Evolutionary conservation across 2,797 vertebrate species (phyloP).

Genomic region (Malurus leucopterus): DNA sequence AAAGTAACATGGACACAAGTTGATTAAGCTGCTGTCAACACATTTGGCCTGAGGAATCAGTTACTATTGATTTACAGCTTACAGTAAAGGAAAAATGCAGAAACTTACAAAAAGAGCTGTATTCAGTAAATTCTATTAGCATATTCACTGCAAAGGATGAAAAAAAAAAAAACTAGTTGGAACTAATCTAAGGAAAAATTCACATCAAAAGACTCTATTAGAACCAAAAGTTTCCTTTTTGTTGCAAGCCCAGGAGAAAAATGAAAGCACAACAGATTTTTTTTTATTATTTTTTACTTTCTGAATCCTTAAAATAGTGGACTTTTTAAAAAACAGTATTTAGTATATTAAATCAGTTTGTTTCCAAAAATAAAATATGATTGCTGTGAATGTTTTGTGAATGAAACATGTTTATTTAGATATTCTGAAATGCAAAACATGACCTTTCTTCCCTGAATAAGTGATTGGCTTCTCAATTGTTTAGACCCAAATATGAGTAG

Average conservation of each 20-base stretch:
- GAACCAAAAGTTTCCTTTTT: background rate
- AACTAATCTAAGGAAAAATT: slow-evolving; percentile 35
- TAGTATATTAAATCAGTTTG: background rate
- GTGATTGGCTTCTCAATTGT: background rate
- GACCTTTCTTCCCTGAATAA: background rate
- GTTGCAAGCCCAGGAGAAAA: background rate
- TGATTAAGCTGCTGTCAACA: slow-evolving; percentile 51
- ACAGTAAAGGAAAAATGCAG: slow-evolving; percentile 17
- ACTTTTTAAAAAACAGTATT: background rate
- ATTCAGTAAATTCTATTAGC: slow-evolving; percentile 42
- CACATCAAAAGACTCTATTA: background rate
- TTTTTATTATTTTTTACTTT: background rate
- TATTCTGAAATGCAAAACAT: background rate
- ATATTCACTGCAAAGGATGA: background rate
- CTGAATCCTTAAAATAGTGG: background rate
- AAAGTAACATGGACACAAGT: slow-evolving; percentile 27
- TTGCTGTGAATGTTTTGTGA: too few species aligned
- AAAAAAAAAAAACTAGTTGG: background rate
- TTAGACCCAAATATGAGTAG: background rate
- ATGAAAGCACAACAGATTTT: background rate
- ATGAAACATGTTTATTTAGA: background rate
- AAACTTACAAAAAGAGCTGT: slow-evolving; percentile 32
- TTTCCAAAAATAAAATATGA: background rate
- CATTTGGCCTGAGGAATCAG: slow-evolving; percentile 42
- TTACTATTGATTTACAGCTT: slow-evolving; percentile 52